Evolutionary conservation across 2,797 vertebrate genomes (phyloP), one percentile per base, ranked within the genome.

Genomic region (Alauda arvensis): DNA sequence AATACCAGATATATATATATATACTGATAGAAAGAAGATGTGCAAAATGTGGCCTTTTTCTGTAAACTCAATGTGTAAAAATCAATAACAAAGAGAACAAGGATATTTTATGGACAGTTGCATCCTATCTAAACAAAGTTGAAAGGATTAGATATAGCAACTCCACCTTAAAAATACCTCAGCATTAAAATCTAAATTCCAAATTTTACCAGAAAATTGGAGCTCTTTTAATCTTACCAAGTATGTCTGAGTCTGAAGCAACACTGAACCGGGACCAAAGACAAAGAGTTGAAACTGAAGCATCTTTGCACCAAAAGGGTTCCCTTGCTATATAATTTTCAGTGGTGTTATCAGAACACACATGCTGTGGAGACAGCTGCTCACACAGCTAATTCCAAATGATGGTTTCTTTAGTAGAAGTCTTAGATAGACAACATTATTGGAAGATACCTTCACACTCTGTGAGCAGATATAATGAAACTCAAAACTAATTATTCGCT

Each of bases 281-380:
- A 42, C 18, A 34, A 16, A 53, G 43, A 51, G 8, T 5, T 72
- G 71, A 68, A 68, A 33, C 24, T n/a, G 10, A 52, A 8, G 8
- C 3, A 28, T 43, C 14, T 62, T 51, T 46, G 37, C 34, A 48
- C 12, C 2, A 2, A 15, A 61, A 51, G 6, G 18, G 4, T 45
- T 61, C 15, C 33, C 65, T 63, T 71, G 17, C 28, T 55, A 3
- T 26, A 2, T 16, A 51, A 28, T 37, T 80, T n/a, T 66, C 56
- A 33, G 11, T 34, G 31, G 62, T 17, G 14, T 31, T 63, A n/a
- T 7, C 37, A 33, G 28, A 59, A 24, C 7, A 5, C 4, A 13
- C 0, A 4, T 6, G 7, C 15, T 34, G 14, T 18, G 9, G n/a
- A 62, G 11, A 37, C 1, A 11, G 7, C 10, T 75, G 31, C 6